These are phyloP conservation scores for Petromus typicus DNA, from an alignment of 2,113 vertebrate species.

Conservation along the genomic window DNA sequence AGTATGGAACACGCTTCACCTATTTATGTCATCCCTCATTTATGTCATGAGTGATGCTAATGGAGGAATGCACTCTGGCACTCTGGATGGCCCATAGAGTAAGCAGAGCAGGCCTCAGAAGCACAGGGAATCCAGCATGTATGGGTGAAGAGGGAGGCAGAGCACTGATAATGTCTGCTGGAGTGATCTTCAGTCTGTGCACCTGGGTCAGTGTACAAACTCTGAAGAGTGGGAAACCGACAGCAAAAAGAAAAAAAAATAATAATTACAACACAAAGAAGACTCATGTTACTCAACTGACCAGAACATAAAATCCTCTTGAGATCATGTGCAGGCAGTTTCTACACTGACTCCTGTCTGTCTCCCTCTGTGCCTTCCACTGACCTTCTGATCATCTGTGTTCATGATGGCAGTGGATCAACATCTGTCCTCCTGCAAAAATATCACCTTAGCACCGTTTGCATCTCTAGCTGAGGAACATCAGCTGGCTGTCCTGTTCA, in stretches of 20 bases:
- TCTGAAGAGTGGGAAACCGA: not conserved
- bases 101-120: not conserved
- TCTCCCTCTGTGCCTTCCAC: not conserved
- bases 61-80: not conserved
- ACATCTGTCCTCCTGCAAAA: no score
- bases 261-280: not conserved
- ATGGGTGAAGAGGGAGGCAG: accelerated
- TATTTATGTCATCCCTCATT: not conserved
- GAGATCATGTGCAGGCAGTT: no score
- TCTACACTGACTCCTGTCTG: no score
- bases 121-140: not conserved
- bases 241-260: no score
- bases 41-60: not conserved
- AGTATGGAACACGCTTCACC: not conserved
- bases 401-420: accelerated
- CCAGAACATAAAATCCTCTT: not conserved
- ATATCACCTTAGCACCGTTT: not conserved
- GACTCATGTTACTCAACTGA: not conserved
- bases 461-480: not conserved
- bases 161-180: not conserved
- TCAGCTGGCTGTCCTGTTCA: accelerated
- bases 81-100: not conserved
- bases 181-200: not conserved
- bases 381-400: not conserved
- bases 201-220: not conserved